A percentile compares a stretch with the other conserved stretches of the same genome.
phyloP scores from a whole-genome alignment of 2,113 vertebrate species.

The Tachysurus fulvidraco region DNA sequence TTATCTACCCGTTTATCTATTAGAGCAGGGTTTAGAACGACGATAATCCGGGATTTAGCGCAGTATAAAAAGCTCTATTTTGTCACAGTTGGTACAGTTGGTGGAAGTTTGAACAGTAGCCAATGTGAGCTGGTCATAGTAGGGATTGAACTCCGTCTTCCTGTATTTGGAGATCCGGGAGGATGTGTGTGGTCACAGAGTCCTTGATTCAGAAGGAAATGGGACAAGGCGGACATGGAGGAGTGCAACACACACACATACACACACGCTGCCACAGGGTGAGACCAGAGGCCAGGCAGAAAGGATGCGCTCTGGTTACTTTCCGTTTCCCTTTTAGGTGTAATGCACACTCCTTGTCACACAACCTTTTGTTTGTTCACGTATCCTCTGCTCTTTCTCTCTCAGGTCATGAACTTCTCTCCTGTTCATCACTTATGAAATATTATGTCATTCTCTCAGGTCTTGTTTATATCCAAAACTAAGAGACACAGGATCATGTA shows the following conservation, averaged over 20 bases:
- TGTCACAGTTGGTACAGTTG: background rate
- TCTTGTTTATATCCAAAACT: background rate
- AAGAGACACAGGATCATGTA: background rate
- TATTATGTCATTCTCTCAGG: background rate
- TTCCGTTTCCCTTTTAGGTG: slow-evolving; percentile 65
- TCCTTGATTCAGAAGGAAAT: slow-evolving; percentile 72
- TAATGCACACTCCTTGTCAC: slow-evolving; percentile 49
- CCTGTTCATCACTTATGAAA: slow-evolving; percentile 44
- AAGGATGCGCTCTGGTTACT: slow-evolving; percentile 71
- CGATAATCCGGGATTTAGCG: too few relatives aligned
- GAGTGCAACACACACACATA: slow-evolving; percentile 64
- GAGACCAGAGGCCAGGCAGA: slow-evolving; percentile 61
- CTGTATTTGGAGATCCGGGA: slow-evolving; percentile 48
- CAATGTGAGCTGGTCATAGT: background rate
- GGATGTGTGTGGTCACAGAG: slow-evolving; percentile 73
- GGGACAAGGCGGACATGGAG: slow-evolving; percentile 56
- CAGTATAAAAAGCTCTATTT: background rate
- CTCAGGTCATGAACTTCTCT: slow-evolving; percentile 9
- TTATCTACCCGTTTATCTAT: too few relatives aligned
- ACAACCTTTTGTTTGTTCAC: slow-evolving; percentile 31
- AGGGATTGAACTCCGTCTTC: slow-evolving; percentile 43
- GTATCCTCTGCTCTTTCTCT: slow-evolving; percentile 42
- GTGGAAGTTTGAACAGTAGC: slow-evolving; percentile 21
- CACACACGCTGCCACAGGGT: slow-evolving; percentile 58
- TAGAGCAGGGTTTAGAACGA: too few relatives aligned